Evolutionary conservation across 2,797 vertebrate species (phyloP).

Genomic region (Podarcis lilfordi): DNA sequence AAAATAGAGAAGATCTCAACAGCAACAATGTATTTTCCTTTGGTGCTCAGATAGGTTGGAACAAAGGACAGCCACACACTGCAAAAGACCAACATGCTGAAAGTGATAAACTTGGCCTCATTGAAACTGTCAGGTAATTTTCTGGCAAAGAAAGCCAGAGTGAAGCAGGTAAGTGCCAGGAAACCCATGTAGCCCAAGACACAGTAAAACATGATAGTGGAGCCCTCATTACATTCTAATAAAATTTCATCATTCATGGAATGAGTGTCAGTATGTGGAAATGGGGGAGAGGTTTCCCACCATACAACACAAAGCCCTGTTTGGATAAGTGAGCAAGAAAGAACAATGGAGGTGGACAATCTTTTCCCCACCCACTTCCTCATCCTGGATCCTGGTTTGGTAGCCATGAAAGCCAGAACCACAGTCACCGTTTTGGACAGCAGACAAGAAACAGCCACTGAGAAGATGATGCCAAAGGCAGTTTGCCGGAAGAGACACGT

Average conservation of each 20-base stretch:
- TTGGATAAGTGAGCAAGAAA: slow-evolving; percentile 26
- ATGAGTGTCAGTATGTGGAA: background rate
- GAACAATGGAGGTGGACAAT: background rate
- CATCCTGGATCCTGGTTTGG: slow-evolving; percentile 27
- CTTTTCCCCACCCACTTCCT: background rate
- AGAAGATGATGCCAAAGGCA: slow-evolving; percentile 12
- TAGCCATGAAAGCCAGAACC: slow-evolving; percentile 35
- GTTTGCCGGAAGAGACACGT: slow-evolving; percentile 36
- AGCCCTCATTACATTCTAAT: background rate
- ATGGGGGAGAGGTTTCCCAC: slow-evolving; percentile 20
- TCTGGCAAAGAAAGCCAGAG: too few species aligned
- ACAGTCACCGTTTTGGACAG: slow-evolving; percentile 29
- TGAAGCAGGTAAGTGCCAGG: too few species aligned
- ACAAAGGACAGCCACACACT: background rate
- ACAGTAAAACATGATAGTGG: background rate
- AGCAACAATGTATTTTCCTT: slow-evolving; percentile 1
- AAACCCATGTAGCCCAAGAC: background rate
- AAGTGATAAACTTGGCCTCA: background rate
- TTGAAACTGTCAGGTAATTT: too few species aligned
- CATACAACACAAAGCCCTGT: slow-evolving; percentile 1
- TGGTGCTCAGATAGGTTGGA: background rate
- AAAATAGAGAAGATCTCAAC: slow-evolving; percentile 40
- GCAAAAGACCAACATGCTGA: background rate
- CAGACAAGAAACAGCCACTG: slow-evolving; percentile 32
- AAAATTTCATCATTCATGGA: too few species aligned